Conservation (phyloP, 2,113 vertebrate species). For the Campylorhamphus procurvoides region DNA sequence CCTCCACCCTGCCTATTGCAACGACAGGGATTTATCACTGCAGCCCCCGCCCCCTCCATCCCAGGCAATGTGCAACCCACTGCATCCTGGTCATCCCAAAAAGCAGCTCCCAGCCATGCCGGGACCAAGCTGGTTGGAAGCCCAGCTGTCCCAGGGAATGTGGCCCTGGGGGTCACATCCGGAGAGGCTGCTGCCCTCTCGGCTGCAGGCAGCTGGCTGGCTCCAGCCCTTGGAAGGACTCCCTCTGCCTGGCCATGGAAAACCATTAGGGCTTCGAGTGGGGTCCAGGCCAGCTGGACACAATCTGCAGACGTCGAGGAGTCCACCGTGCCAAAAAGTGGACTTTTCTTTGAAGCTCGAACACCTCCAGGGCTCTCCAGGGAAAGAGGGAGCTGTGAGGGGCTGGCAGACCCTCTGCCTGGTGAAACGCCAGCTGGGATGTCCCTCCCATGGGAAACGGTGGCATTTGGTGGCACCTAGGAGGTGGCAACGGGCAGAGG, state of each 20-base stretch:
- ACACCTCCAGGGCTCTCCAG: not conserved
- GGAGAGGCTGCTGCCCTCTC: accelerated
- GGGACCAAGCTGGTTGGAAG: not conserved
- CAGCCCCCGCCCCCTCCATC: not conserved
- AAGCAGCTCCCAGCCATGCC: not conserved
- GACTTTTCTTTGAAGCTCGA: not conserved
- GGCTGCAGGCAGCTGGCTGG: not conserved
- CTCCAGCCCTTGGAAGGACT: not conserved
- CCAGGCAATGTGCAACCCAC: accelerated
- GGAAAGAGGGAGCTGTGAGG: accelerated
- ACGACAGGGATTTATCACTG: not conserved
- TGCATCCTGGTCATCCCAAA: accelerated
- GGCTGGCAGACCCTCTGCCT: not conserved
- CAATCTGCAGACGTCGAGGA: not conserved
- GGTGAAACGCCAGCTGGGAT: not conserved
- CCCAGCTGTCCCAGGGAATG: accelerated
- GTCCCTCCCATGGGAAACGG: accelerated
- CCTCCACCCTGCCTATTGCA: accelerated
- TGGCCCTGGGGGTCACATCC: accelerated
- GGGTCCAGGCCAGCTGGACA: constrained; percentile 22
- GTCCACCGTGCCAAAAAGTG: not conserved
- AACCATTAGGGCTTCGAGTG: not conserved
- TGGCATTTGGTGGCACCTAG: not conserved
- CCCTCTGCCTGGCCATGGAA: not conserved
- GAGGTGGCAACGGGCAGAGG: not conserved